These are phyloP conservation scores for Eclectus roratus DNA, from an alignment of 2,113 vertebrate species.

Conservation along the genomic window DNA sequence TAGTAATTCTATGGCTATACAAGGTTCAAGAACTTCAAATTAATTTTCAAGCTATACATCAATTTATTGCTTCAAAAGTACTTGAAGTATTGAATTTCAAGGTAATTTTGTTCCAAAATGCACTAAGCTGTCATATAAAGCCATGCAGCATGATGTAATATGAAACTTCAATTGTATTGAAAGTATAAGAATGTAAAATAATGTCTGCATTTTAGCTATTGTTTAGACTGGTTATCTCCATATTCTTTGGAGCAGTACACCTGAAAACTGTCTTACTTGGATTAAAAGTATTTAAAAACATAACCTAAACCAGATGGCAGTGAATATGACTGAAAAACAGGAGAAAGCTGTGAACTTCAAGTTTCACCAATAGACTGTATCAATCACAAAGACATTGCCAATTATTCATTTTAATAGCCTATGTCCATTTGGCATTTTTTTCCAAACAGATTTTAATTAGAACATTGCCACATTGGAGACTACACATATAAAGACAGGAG, in stretches of 20 bases:
- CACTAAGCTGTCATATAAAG: neutral
- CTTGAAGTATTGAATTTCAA: neutral
- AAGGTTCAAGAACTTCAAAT: neutral
- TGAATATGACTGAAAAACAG: neutral
- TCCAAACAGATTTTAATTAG: conserved; percentile 5
- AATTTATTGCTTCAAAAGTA: neutral
- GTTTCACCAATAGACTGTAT: neutral
- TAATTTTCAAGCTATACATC: neutral
- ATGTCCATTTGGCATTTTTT: conserved; percentile 14
- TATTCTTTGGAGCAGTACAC: neutral
- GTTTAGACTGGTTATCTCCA: neutral
- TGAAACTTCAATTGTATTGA: neutral
- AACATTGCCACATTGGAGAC: neutral
- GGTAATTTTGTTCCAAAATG: neutral
- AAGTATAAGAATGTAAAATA: neutral
- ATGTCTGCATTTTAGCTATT: neutral
- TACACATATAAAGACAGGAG: neutral
- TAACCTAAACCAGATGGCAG: neutral
- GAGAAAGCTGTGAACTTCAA: neutral
- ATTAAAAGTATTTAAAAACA: neutral
- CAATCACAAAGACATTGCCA: neutral
- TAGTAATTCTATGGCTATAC: neutral
- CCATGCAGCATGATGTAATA: neutral
- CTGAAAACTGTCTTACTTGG: neutral
- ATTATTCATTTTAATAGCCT: neutral